Percentiles rank a stretch among this genome's conserved stretches.
Conservation (phyloP, 2,888 invertebrate species). For the Patella pellucida region DNA sequence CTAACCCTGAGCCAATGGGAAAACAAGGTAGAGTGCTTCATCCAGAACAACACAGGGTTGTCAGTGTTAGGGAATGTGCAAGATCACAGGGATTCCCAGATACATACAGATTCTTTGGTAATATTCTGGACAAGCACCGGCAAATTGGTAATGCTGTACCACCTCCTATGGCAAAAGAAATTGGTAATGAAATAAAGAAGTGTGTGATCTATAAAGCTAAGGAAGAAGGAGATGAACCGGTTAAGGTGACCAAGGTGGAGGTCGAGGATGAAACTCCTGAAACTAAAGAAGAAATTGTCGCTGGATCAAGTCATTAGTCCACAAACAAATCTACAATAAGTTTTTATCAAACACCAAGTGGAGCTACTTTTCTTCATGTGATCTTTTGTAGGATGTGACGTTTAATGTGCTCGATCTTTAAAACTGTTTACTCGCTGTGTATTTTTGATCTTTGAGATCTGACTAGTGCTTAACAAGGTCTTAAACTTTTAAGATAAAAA, state of each 20-base stretch:
- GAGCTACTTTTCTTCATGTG: too few relatives aligned
- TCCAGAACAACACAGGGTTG: constrained; percentile 81
- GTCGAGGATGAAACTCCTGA: constrained; percentile 19
- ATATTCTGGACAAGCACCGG: constrained; percentile 82
- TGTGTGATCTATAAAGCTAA: constrained; percentile 50
- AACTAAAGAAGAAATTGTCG: constrained; percentile 9
- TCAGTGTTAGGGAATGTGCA: constrained; percentile 89
- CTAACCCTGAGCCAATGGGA: constrained; percentile 90
- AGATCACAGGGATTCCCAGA: constrained; percentile 89
- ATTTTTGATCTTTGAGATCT: too few relatives aligned
- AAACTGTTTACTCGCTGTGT: too few relatives aligned
- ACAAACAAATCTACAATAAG: too few relatives aligned
- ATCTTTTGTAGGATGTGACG: too few relatives aligned
- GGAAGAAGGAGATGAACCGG: constrained; percentile 5
- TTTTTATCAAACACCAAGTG: too few relatives aligned
- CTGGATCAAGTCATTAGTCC: constrained; percentile 6
- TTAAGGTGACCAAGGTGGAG: constrained; percentile 15
- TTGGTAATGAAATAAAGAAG: constrained; percentile 80
- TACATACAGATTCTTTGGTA: constrained; percentile 82
- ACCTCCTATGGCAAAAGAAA: constrained; percentile 83
- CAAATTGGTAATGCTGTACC: constrained; percentile 92
- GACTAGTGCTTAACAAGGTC: too few relatives aligned
- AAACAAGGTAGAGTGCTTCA: constrained; percentile 90
- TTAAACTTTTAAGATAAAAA: too few relatives aligned
- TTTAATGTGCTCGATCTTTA: too few relatives aligned